phyloP scores from a whole-genome alignment of 1,140 invertebrate species.

The Ctenoplectra terminalis region DNA sequence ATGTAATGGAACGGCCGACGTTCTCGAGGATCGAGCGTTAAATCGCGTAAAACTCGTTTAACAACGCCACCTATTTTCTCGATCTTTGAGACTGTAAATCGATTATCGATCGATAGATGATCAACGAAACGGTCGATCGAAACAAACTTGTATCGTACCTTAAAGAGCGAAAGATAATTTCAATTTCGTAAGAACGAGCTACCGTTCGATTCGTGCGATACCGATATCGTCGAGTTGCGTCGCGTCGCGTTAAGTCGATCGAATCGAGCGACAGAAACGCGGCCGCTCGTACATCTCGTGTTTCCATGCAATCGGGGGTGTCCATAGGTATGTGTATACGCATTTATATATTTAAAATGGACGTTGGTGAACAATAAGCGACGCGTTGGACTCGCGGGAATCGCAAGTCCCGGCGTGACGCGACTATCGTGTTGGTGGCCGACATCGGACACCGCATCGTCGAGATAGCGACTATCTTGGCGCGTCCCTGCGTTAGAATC shows the following conservation, averaged over 20 bases:
- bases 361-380: conserved; percentile 64
- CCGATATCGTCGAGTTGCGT: neutral
- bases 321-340: neutral
- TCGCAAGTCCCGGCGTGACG: conserved; percentile 22
- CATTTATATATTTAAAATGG: conserved; percentile 45
- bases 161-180: no score
- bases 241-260: neutral
- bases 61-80: no score
- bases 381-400: conserved; percentile 26
- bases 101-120: no score
- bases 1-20: conserved; percentile 3
- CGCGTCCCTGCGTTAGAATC: conserved; percentile 39
- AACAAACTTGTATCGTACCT: no score
- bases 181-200: no score
- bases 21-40: no score
- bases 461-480: conserved; percentile 68
- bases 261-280: neutral
- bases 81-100: no score
- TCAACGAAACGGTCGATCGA: no score
- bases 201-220: no score
- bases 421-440: conserved; percentile 61
- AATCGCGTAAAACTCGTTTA: no score
- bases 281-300: conserved; percentile 46
- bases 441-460: conserved; percentile 62
- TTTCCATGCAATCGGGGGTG: conserved; percentile 52